Conservation (phyloP, 2,113 vertebrate genomes). For the Sceloporus tristichus region DNA sequence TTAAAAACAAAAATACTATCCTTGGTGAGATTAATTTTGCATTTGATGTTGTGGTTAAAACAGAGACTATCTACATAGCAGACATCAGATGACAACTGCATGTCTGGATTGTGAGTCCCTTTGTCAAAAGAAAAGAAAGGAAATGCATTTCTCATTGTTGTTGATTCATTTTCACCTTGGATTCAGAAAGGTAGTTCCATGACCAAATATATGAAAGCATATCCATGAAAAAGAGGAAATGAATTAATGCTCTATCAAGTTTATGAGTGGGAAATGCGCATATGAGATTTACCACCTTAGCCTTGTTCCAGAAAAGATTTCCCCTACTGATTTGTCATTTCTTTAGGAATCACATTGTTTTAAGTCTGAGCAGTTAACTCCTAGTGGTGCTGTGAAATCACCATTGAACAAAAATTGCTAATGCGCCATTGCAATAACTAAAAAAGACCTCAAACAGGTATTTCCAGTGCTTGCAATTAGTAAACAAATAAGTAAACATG, state of each 20-base stretch:
- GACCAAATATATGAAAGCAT: background rate
- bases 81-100: too few species aligned
- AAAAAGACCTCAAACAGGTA: accelerated
- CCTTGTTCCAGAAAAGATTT: background rate
- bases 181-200: background rate
- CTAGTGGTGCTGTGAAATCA: background rate
- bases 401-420: background rate
- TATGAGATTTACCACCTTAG: background rate
- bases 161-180: background rate
- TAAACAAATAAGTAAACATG: accelerated
- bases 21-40: background rate
- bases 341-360: background rate
- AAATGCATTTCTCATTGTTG: background rate
- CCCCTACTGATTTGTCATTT: background rate
- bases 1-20: background rate
- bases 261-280: background rate
- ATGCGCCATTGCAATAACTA: accelerated
- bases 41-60: background rate
- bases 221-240: constrained; percentile 33
- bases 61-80: background rate
- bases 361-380: accelerated
- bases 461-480: accelerated
- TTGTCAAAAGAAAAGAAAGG: background rate
- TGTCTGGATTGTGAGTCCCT: background rate
- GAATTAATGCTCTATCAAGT: background rate